Base-by-base conservation (phyloP, 2,113 vertebrate species). In the Tamias sibiricus region DNA sequence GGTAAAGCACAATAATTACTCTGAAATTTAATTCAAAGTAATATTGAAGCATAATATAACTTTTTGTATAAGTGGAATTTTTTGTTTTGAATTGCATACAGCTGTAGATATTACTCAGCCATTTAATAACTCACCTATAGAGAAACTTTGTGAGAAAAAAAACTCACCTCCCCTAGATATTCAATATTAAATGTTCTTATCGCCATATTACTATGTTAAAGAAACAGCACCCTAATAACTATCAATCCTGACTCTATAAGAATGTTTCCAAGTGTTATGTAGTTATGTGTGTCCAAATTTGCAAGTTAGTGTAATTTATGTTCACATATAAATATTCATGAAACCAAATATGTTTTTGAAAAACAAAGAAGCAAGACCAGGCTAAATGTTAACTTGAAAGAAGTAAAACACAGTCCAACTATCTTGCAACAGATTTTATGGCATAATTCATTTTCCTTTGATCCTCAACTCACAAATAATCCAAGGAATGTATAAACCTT, bases 11-110 rank as follows among this genome's bases (percentile, higher is more conserved):
- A 76, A 3, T 77, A 96, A 96, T 97, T 95, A 95, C 72, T 95
- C 80, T 85, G 91, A 97, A 77, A 84, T 64, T 94, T 95, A 17
- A 91, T 76, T 79, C 90, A 85, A 30, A 96, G 76, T 52, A 95
- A 94, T 97, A 94, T 62, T 96, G 91, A 84, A 86, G 96, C 57
- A 74, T 42, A 77, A 69, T 4, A 75, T 6, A 76, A 30, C 37
- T 62, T 84, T 2, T 74, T 14, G 64, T 20, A 30, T 77, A 22
- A 89, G 17, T 66, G 8, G 20, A 49, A 1, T 26, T 89, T 89
- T 91, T 89, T 94, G 20, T 79, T 91, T 28, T 42, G 94, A 84
- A 87, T 8, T 35, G 17, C 30, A 74, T 52, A 44, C 0, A 82
- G 1, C n/a, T 52, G 22, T 26, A 84, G 12, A 44, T n/a, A 79